Evolutionary conservation across 2,888 invertebrate species (phyloP).

Genomic region (Drosophila mettleri): DNA sequence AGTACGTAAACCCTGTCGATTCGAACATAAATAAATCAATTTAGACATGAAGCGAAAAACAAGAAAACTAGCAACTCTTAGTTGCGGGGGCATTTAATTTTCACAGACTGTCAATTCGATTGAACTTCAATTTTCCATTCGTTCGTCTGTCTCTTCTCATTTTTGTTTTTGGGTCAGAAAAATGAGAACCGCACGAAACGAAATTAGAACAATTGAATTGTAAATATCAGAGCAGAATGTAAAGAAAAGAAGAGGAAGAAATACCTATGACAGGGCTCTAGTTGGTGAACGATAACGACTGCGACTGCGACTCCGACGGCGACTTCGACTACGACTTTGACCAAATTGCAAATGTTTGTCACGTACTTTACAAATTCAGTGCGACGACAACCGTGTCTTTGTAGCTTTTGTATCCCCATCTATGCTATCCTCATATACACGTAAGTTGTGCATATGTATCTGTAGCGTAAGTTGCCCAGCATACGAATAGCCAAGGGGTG

Average conservation of each 20-base stretch:
- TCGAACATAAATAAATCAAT: conserved; percentile 70
- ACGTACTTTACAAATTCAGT: conserved; percentile 81
- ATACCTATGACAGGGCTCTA: conserved; percentile 20
- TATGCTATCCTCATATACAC: no score
- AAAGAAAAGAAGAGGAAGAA: conserved; percentile 20
- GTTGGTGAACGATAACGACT: conserved; percentile 32
- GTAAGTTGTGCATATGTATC: conserved; percentile 59
- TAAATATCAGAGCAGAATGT: conserved; percentile 62
- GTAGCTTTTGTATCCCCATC: conserved; percentile 44
- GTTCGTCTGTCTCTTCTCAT: neutral
- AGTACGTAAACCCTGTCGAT: conserved; percentile 9
- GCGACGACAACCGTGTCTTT: conserved; percentile 67
- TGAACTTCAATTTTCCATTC: conserved; percentile 59
- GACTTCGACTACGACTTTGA: conserved; percentile 56
- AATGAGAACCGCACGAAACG: conserved; percentile 53
- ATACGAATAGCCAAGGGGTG: neutral
- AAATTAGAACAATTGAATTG: conserved; percentile 81
- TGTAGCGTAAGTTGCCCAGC: conserved; percentile 35
- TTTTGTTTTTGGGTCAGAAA: conserved; percentile 23
- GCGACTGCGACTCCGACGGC: conserved; percentile 52
- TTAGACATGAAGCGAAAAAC: conserved; percentile 60
- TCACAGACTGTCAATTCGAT: conserved; percentile 71
- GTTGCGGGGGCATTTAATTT: conserved; percentile 62
- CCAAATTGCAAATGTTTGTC: conserved; percentile 76
- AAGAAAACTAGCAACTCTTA: conserved; percentile 37